A percentile compares a stretch with the other conserved stretches of the same genome.
Evolutionary conservation across 92 coral and sea anemone species (phyloP).

Genomic region (Paragorgia papillata): DNA sequence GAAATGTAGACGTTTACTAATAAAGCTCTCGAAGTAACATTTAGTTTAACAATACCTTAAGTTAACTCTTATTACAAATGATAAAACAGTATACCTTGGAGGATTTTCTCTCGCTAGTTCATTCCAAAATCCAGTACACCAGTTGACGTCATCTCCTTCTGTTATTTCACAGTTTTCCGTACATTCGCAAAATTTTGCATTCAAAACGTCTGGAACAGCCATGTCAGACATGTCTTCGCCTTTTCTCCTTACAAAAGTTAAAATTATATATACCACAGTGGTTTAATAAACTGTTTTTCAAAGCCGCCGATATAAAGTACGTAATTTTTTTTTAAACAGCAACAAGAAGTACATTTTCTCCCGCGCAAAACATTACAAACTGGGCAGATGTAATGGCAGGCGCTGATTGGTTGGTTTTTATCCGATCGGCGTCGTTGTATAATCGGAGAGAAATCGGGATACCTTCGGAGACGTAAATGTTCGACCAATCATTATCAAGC

Average conservation of each 20-base stretch:
- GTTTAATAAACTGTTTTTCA: background rate
- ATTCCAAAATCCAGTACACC: constrained; percentile 49
- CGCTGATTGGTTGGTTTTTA: background rate
- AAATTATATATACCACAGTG: background rate
- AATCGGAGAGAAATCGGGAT: constrained; percentile 1
- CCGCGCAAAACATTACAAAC: constrained; percentile 22
- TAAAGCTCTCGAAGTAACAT: too few relatives aligned
- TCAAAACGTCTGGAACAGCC: constrained; percentile 9
- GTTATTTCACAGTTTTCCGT: constrained; percentile 5
- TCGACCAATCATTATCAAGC: constrained; percentile 32
- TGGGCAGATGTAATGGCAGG: too few relatives aligned
- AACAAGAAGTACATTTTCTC: background rate
- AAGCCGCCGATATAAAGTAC: too few relatives aligned
- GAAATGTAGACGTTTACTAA: too few relatives aligned
- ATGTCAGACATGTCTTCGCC: constrained; percentile 12
- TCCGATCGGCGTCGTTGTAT: background rate
- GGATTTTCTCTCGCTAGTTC: constrained; percentile 26
- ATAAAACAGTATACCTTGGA: constrained; percentile 18
- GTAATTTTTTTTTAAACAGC: background rate
- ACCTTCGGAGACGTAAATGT: background rate
- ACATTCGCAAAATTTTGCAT: constrained; percentile 9
- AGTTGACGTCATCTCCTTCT: constrained; percentile 32
- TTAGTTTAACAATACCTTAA: too few relatives aligned
- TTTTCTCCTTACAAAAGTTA: background rate
- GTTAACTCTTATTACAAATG: background rate